Evolutionary conservation across 1,140 invertebrate species (phyloP).

Genomic region (Augochlora pura): DNA sequence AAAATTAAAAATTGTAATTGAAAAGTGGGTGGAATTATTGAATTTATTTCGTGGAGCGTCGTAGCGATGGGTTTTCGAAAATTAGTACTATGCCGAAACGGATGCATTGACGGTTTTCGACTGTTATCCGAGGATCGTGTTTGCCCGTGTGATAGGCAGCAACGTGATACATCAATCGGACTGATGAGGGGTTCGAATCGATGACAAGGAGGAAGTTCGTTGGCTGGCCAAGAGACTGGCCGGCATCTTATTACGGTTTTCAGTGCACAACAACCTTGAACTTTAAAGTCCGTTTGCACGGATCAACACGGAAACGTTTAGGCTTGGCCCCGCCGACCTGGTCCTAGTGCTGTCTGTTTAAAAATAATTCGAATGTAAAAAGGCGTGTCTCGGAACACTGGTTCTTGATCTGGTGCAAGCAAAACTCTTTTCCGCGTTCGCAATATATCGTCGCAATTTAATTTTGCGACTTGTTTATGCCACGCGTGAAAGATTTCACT

Average conservation of each 20-base stretch:
- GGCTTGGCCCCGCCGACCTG: constrained; percentile 23
- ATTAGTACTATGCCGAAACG: too few relatives aligned
- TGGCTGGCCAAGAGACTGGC: constrained; percentile 17
- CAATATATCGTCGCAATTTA: too few relatives aligned
- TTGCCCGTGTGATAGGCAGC: too few relatives aligned
- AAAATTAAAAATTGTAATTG: too few relatives aligned
- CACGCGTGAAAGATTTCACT: too few relatives aligned
- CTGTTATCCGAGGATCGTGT: too few relatives aligned
- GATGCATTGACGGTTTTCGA: too few relatives aligned
- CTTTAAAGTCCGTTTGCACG: constrained; percentile 44
- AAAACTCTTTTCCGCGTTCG: neutral
- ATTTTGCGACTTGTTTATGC: too few relatives aligned
- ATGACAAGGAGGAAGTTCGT: constrained; percentile 48
- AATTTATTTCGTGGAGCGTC: too few relatives aligned
- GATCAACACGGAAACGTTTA: constrained; percentile 37
- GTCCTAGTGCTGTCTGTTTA: constrained; percentile 35
- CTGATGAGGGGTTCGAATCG: constrained; percentile 52
- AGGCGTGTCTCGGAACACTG: constrained; percentile 4
- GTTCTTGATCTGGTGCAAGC: constrained; percentile 18
- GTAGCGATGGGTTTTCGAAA: too few relatives aligned
- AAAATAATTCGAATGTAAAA: constrained; percentile 47
- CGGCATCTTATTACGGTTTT: constrained; percentile 51
- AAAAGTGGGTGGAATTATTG: too few relatives aligned
- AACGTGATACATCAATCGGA: neutral
- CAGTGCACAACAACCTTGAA: constrained; percentile 55